Conservation (phyloP, 1,140 invertebrate genomes). For the Brachionus angularis region DNA sequence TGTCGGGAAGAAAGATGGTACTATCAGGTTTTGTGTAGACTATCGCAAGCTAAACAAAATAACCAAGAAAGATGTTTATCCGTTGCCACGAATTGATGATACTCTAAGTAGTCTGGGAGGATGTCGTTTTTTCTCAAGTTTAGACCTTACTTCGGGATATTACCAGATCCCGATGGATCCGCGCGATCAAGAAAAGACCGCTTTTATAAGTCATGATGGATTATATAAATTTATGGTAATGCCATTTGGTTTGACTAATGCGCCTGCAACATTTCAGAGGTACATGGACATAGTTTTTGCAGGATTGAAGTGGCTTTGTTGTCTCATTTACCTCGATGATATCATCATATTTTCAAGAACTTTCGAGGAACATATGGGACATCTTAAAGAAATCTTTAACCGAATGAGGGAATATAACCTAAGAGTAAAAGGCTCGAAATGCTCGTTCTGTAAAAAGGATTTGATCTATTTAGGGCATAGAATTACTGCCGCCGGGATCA, state of each 20-base stretch:
- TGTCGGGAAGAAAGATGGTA: constrained; percentile 18
- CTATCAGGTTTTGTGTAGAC: constrained; percentile 13
- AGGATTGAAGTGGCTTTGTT: background rate
- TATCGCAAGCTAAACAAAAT: constrained; percentile 45
- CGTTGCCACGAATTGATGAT: constrained; percentile 45
- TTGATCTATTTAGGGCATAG: constrained; percentile 55
- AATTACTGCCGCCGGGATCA: constrained; percentile 43
- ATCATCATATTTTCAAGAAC: background rate
- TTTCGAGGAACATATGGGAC: constrained; percentile 1
- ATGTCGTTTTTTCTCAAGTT: background rate
- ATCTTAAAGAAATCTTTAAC: background rate
- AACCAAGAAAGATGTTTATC: constrained; percentile 43
- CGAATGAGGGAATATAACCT: constrained; percentile 49
- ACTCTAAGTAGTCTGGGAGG: constrained; percentile 40
- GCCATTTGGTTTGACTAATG: constrained; percentile 57
- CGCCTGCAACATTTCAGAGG: constrained; percentile 53
- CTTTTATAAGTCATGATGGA: background rate
- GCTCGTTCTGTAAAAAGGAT: constrained; percentile 51
- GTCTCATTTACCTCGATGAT: background rate
- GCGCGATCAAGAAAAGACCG: background rate
- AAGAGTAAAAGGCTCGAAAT: constrained; percentile 56
- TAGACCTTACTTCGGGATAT: constrained; percentile 3
- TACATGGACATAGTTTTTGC: constrained; percentile 48
- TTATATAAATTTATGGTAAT: constrained; percentile 50
- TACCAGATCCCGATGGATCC: background rate